Percentiles rank a stretch among this genome's conserved stretches.
These are phyloP conservation scores for Callorhinus ursinus DNA, from an alignment of 2,113 vertebrate genomes.

Conservation along the genomic window DNA sequence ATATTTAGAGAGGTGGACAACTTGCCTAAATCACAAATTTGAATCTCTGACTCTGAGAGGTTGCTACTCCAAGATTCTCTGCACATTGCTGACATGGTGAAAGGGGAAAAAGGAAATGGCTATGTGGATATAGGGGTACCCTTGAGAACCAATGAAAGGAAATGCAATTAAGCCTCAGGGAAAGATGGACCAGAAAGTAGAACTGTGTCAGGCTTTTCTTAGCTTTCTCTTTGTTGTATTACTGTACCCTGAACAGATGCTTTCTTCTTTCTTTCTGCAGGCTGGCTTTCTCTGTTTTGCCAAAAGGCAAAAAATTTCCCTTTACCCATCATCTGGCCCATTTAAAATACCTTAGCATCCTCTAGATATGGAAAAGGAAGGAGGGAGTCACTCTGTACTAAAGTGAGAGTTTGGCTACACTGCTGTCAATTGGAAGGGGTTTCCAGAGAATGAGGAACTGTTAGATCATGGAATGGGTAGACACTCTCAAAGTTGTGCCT, in stretches of 20 bases:
- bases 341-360: constrained; percentile 15
- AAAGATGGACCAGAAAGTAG: neutral
- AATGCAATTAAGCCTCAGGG: neutral
- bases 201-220: constrained; percentile 23
- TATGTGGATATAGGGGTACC: neutral
- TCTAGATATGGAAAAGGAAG: neutral
- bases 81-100: neutral
- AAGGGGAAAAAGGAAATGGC: neutral
- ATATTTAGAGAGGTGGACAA: neutral
- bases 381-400: neutral
- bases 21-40: neutral
- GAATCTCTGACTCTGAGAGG: neutral
- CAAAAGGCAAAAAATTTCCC: constrained; percentile 12
- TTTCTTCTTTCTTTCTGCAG: neutral
- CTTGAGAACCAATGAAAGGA: neutral
- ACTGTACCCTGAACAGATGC: neutral
- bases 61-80: neutral
- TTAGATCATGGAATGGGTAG: neutral
- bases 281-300: neutral
- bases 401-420: neutral
- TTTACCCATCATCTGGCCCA: neutral
- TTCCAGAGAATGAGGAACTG: neutral
- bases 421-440: neutral
- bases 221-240: neutral
- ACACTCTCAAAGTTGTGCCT: neutral